Percentiles rank a stretch among this genome's conserved stretches.
Conservation (phyloP, 1,140 invertebrate genomes). For the Drosophila obscura region DNA sequence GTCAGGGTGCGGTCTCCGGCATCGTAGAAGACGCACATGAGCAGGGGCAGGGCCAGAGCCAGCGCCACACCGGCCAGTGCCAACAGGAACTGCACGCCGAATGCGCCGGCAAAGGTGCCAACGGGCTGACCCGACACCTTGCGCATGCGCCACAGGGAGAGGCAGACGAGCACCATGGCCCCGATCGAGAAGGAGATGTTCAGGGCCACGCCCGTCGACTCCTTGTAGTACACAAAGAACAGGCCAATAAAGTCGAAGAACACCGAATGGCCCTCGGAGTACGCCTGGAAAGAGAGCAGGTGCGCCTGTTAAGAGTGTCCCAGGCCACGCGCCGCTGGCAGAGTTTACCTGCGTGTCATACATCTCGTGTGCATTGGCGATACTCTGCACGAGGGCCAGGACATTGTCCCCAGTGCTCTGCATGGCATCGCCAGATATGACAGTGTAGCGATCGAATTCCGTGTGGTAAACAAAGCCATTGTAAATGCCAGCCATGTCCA, state of each 20-base stretch:
- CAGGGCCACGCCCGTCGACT: conserved; percentile 85
- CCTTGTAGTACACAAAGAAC: conserved; percentile 87
- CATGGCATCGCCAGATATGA: conserved; percentile 90
- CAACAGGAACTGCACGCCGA: conserved; percentile 51
- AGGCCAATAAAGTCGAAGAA: conserved; percentile 92
- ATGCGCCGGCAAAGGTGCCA: conserved; percentile 19
- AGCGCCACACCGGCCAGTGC: conserved; percentile 87
- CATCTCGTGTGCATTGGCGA: conserved; percentile 87
- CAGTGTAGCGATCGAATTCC: conserved; percentile 89
- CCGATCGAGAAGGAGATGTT: conserved; percentile 85
- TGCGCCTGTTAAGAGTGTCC: not conserved
- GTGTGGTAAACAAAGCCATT: conserved; percentile 98
- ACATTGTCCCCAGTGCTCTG: conserved; percentile 93
- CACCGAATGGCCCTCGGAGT: conserved; percentile 86
- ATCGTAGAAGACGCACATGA: conserved; percentile 84
- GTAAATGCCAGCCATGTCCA: conserved; percentile 95
- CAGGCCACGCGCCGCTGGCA: no score
- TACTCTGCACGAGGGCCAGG: conserved; percentile 87
- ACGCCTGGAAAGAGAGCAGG: conserved; percentile 23
- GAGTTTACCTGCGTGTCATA: conserved; percentile 77
- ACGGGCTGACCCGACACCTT: conserved; percentile 26
- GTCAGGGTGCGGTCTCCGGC: conserved; percentile 86
- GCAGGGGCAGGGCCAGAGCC: conserved; percentile 84
- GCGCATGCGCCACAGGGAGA: conserved; percentile 69
- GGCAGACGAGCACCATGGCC: conserved; percentile 79